Evolutionary conservation across 1,140 invertebrate genomes (phyloP).

Genomic region (Listronotus bonariensis): DNA sequence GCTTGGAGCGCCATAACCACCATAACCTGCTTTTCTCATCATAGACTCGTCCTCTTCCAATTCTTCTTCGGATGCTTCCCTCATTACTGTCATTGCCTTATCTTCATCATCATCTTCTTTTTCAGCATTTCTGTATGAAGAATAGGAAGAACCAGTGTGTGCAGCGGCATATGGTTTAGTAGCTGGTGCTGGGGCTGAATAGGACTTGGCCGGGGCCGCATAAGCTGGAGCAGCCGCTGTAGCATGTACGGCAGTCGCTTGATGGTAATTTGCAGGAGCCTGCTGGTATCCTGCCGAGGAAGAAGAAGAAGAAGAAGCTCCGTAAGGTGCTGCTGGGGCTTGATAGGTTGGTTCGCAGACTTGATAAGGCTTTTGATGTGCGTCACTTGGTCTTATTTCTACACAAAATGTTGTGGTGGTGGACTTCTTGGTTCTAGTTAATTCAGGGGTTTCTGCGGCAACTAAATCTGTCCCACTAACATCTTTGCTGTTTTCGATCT

Average conservation of each 20-base stretch:
- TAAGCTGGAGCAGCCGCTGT: conserved; percentile 17
- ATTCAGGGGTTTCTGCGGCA: conserved; percentile 23
- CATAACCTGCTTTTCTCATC: conserved; percentile 24
- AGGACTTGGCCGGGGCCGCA: conserved; percentile 29
- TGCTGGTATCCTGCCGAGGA: conserved; percentile 18
- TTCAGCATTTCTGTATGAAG: conserved; percentile 17
- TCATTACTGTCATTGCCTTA: conserved; percentile 24
- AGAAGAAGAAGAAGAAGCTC: conserved; percentile 1
- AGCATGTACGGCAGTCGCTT: conserved; percentile 5
- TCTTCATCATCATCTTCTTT: conserved; percentile 10
- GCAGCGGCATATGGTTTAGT: conserved; percentile 38
- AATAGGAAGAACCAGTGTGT: conserved; percentile 16
- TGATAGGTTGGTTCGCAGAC: conserved; percentile 46
- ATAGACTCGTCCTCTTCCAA: conserved; percentile 11
- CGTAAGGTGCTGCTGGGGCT: conserved; percentile 7
- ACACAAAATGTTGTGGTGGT: conserved; percentile 53
- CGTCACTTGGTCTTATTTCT: conserved; percentile 50
- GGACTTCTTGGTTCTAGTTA: conserved; percentile 49
- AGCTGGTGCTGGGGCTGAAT: conserved; percentile 29
- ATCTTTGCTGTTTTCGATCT: neutral
- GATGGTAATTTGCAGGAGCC: conserved; percentile 21
- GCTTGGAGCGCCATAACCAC: conserved; percentile 29
- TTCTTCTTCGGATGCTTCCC: conserved; percentile 32
- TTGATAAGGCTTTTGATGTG: conserved; percentile 51
- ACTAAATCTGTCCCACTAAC: neutral